phyloP scores from a whole-genome alignment of 2,113 vertebrate genomes.

The Pandion haliaetus region DNA sequence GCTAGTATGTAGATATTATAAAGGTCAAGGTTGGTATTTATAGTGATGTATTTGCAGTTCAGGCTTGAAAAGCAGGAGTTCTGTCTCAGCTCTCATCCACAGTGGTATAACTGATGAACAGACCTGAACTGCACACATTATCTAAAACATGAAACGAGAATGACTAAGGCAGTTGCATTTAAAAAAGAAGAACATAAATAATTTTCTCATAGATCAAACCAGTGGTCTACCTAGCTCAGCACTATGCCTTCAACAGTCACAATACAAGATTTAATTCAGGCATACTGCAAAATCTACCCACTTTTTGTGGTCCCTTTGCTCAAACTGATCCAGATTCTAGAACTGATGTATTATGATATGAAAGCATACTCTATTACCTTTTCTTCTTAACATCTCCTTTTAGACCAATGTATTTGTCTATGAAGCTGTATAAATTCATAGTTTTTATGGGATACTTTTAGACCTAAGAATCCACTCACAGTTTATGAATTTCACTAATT shows the following conservation, averaged over 20 bases:
- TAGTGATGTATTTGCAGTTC: neutral
- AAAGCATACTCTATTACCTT: neutral
- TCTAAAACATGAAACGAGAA: neutral
- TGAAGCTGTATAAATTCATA: neutral
- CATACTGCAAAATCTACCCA: neutral
- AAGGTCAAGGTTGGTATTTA: neutral
- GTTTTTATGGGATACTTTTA: neutral
- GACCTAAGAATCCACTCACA: neutral
- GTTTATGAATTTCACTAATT: neutral
- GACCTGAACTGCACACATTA: neutral
- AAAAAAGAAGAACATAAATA: neutral
- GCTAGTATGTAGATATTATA: neutral
- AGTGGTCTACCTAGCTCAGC: neutral
- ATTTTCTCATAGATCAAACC: neutral
- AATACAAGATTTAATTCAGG: neutral
- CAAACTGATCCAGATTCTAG: neutral
- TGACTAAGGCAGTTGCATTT: neutral
- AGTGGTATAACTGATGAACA: neutral
- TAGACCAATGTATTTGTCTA: neutral
- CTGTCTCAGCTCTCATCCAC: neutral
- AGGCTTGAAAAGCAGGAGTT: neutral
- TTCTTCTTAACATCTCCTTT: neutral
- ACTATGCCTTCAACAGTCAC: neutral
- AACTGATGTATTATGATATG: neutral
- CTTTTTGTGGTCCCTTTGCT: neutral